Percentiles rank a stretch among this genome's conserved stretches.
These are phyloP conservation scores for Rhinoraja longicauda DNA, from an alignment of 2,797 vertebrate species.

Conservation along the genomic window DNA sequence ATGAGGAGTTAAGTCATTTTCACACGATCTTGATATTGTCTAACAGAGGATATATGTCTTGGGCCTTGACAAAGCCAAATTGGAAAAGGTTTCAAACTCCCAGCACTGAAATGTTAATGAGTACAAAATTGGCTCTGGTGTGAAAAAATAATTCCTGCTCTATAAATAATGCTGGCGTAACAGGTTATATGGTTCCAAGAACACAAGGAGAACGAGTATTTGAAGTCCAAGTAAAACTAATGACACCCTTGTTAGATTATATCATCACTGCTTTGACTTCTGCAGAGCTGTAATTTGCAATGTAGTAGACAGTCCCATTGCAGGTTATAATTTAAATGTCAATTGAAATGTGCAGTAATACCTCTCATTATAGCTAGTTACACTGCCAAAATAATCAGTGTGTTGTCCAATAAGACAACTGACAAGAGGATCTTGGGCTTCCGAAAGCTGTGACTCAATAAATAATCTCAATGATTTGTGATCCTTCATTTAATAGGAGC, in stretches of 20 bases:
- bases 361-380: conserved; percentile 57
- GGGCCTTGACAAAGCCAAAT: neutral
- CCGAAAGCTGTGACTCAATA: conserved; percentile 1
- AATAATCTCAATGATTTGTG: neutral
- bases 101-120: neutral
- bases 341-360: conserved; percentile 50
- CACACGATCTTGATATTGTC: neutral
- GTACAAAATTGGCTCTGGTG: neutral
- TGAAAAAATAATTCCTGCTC: neutral
- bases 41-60: too few species aligned
- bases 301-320: conserved; percentile 55
- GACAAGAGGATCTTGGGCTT: conserved; percentile 39
- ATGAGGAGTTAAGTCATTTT: neutral
- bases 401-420: conserved; percentile 52
- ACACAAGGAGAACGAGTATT: conserved; percentile 41
- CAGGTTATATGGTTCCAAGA: neutral
- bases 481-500: neutral
- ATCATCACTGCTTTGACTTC: conserved; percentile 58
- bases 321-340: conserved; percentile 61
- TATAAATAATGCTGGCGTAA: conserved; percentile 22
- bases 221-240: conserved; percentile 47
- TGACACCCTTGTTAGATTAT: conserved; percentile 45
- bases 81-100: neutral
- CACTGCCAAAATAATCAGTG: conserved; percentile 60
- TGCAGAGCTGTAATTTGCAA: conserved; percentile 59